Evolutionary conservation across 2,888 invertebrate genomes (phyloP), one percentile per base, ranked within the genome.

Genomic region (Oscheius sp.): DNA sequence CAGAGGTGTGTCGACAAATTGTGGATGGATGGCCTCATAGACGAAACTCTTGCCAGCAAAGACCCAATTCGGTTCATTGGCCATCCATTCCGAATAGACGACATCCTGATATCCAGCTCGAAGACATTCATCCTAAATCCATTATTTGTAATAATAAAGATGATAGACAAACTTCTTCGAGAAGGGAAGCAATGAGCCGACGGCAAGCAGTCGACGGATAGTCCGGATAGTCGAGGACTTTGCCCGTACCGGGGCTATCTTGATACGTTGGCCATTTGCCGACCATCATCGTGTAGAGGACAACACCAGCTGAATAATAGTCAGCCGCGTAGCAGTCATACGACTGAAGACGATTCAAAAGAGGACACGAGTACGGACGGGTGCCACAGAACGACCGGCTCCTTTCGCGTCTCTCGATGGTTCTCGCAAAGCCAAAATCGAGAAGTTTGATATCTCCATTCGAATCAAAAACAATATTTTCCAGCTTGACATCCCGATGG

Each of bases 341-440:
- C 6, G 85, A 78, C 41, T 72, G 61, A 43, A 69, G 75, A 41
- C 68, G 69, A n/a, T 58, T 35, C 13, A 81, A 74, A 66, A 79
- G 79, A 3, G 82, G 82, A 25, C 76, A 69, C 0, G 78, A 76
- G 43, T 82, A 82, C 1, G 82, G 82, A 16, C 78, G 76, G n/a
- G 85, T 83, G 13, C 85, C 85, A 61, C 85, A 85, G 73, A 81
- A 84, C 1, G 82, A 81, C 7, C 75, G 77, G 23, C 83, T 79
- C 66, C 81, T 59, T 64, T 81, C 82, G 9, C 80, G 72, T 55
- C 64, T 53, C 55, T 79, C 73, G 46, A 83, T 74, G 63, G 73
- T 72, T 52, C 84, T 66, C 0, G 85, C 79, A 53, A 85, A 85
- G 5, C 85, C 85, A 59, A 84, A 85, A 69, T 85, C 85, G 41